These are phyloP conservation scores for Scolanthus callimorphus DNA, from an alignment of 92 coral and sea anemone genomes.

Conservation along the genomic window DNA sequence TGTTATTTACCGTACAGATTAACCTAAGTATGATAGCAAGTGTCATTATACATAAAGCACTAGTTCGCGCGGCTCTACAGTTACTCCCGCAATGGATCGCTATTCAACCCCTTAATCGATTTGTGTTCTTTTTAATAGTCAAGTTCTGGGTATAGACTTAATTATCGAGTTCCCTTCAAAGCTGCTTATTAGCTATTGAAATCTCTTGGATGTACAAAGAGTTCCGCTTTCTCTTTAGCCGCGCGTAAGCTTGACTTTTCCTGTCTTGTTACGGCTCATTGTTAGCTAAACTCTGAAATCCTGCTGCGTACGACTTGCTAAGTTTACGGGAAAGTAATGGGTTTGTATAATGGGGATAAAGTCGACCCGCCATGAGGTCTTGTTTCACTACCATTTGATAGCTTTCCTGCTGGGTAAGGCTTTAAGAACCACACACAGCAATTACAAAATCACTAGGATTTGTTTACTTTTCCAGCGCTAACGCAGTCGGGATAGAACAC, in stretches of 20 bases:
- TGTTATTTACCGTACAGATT: conserved; percentile 1
- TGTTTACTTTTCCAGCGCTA: conserved; percentile 26
- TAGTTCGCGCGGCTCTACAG: conserved; percentile 3
- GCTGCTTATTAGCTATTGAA: not conserved
- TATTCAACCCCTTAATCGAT: conserved; percentile 22
- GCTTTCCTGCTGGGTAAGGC: conserved; percentile 51
- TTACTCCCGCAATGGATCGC: conserved; percentile 24
- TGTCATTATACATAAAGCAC: not conserved
- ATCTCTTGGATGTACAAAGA: not conserved
- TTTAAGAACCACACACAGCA: conserved; percentile 13
- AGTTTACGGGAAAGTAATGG: conserved; percentile 48
- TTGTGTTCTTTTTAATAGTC: conserved; percentile 1
- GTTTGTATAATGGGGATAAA: conserved; percentile 31
- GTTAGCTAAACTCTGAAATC: not conserved
- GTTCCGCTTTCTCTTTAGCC: not conserved
- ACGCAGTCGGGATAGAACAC: too few relatives aligned
- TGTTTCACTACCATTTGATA: conserved; percentile 26
- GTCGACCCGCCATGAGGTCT: conserved; percentile 11
- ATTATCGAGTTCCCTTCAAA: not conserved
- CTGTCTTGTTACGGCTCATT: too few relatives aligned
- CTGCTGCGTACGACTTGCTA: not conserved
- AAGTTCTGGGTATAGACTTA: not conserved
- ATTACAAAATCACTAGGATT: conserved; percentile 9
- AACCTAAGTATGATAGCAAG: not conserved
- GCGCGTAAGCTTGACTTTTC: too few relatives aligned